These are phyloP conservation scores for Rhizomys pruinosus DNA, from an alignment of 2,113 vertebrate genomes.

Conservation along the genomic window DNA sequence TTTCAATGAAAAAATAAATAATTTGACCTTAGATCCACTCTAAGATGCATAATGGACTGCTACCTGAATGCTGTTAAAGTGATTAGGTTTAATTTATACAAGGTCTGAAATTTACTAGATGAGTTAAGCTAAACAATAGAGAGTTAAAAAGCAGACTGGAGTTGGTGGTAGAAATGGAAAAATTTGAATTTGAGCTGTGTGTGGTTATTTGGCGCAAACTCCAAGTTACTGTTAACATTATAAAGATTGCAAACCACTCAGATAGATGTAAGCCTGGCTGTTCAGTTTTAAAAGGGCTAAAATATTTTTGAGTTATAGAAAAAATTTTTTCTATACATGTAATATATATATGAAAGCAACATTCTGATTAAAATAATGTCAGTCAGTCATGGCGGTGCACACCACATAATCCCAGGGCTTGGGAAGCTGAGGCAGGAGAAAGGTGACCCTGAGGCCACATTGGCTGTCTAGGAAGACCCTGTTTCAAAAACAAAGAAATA, in stretches of 20 bases:
- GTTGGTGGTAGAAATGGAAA: conserved; percentile 39
- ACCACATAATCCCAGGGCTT: neutral
- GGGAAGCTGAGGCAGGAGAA: neutral
- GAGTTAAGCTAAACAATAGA: conserved; percentile 11
- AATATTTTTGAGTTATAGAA: conserved; percentile 16
- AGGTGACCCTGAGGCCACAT: neutral
- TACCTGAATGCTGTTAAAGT: neutral
- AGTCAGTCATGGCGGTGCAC: neutral
- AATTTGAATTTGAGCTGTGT: neutral
- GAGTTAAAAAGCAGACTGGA: conserved; percentile 33
- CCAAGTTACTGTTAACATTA: neutral
- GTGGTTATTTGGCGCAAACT: neutral
- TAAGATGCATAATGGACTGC: neutral
- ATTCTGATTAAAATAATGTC: neutral
- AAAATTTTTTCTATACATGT: neutral
- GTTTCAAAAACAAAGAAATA: neutral
- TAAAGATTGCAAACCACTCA: neutral
- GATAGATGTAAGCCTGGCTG: neutral
- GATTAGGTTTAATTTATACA: conserved; percentile 34
- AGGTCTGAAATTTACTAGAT: neutral
- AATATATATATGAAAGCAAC: neutral
- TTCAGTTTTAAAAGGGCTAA: neutral
- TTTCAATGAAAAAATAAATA: conserved; percentile 12
- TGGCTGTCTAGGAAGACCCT: neutral
- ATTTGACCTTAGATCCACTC: conserved; percentile 22